Conservation (phyloP, 1,140 invertebrate species). For the Teleogryllus occipitalis region DNA sequence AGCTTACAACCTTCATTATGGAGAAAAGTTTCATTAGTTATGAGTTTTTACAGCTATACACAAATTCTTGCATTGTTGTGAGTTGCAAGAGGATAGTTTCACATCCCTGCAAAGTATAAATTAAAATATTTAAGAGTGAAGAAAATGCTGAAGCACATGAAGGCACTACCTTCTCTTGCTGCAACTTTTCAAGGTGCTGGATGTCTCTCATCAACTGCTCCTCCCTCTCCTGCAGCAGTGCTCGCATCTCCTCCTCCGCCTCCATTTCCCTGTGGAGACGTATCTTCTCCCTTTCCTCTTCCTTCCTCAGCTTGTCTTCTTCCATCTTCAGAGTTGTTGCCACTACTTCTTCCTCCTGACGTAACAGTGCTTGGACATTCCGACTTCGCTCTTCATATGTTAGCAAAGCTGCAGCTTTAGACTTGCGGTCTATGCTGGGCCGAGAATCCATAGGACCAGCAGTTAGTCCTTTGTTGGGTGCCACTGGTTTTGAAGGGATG, state of each 20-base stretch:
- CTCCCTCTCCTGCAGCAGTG: constrained; percentile 41
- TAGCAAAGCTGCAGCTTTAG: constrained; percentile 44
- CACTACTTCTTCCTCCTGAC: constrained; percentile 46
- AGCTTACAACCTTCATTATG: no score
- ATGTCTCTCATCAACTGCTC: constrained; percentile 46
- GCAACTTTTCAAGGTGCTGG: constrained; percentile 47
- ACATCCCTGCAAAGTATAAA: no score
- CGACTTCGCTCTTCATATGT: constrained; percentile 39
- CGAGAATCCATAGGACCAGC: constrained; percentile 22
- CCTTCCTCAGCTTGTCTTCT: constrained; percentile 41
- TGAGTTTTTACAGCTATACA: no score
- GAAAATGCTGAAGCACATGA: background rate
- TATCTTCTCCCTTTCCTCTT: constrained; percentile 36
- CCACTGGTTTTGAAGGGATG: background rate
- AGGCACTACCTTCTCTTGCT: constrained; percentile 43
- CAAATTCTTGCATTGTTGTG: no score
- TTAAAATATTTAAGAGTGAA: no score
- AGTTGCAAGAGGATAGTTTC: no score
- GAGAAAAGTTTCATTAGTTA: no score
- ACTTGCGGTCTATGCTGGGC: constrained; percentile 43
- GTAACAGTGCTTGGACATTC: constrained; percentile 41
- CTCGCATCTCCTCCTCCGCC: constrained; percentile 39
- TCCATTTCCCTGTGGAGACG: constrained; percentile 35
- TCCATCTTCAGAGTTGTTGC: constrained; percentile 45
- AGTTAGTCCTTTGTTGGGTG: background rate